Base-by-base conservation (phyloP, 2,888 invertebrate species). In the Metopia argyrocephala region DNA sequence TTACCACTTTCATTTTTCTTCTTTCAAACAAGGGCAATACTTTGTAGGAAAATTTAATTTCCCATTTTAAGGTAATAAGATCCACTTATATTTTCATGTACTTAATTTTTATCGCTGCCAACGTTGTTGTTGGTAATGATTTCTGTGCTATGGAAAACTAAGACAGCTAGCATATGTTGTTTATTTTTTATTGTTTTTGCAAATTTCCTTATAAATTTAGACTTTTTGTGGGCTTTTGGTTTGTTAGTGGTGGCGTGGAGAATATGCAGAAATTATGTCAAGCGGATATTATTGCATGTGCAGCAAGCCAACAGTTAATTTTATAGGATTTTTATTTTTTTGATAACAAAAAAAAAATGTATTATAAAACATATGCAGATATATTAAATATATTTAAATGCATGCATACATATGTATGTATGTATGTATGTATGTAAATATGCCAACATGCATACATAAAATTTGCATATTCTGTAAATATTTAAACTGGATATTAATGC, bases 261-360 rank as follows among this genome's bases (percentile, higher is more conserved):
- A 48, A 6, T n/a, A 61, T 52, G 38, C 57, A 38, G 70, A 73
- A 84, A 82, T 76, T 83, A 79, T 84, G 81, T 83, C 83, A 84
- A 83, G 68, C 83, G 83, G 82, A 84, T 82, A 82, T 82, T 78
- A 81, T 81, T 81, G 81, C 81, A 81, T 81, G 78, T 81, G 78
- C 78, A 74, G n/a, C n/a, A n/a, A n/a, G n/a, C n/a, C n/a, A n/a
- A n/a, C n/a, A n/a, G 78, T 81, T 74, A 81, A 78, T 70, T 74
- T 76, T 61, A 61, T 57, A 57, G 56, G 20, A 20, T 46, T 59
- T 76, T 56, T 23, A 38, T 27, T 48, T 27, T 48, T 46, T 48
- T 38, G 38, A 2, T 38, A 3, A n/a, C 5, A 23, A 25, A n/a
- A 15, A 27, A 7, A 27, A 28, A 31, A 21, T 38, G 25, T 6